Evolutionary conservation across 64 coral and sea anemone genomes (phyloP), one percentile per base, ranked within the genome.

Genomic region (Pocillopora verrucosa): DNA sequence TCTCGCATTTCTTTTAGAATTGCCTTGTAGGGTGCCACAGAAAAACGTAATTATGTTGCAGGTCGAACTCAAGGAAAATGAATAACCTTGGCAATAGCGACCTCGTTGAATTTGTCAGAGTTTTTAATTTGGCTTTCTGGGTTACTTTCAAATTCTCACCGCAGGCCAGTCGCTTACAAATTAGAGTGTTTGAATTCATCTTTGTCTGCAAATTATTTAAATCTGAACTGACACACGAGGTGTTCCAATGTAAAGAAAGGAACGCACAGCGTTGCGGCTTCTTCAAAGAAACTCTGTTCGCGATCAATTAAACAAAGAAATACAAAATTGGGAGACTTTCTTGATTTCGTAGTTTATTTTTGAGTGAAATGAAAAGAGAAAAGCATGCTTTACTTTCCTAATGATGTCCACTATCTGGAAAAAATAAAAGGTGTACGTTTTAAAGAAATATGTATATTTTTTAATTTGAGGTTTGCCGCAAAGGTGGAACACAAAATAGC

Each of bases 141-240:
- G 82, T 38, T 85, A 65, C 62, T 56, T 85, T 85, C 36, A 85
- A 85, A 85, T 38, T 72, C 41, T 72, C 82, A 56, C 82, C 82
- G 82, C 82, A 85, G 82, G 82, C 65, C 5, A 56, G 16, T 25
- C 37, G 36, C 82, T 85, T 85, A 41, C 63, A 85, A 85, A 85
- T 85, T 72, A 65, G 20, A 85, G 61, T 85, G 36, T 68, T 30
- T 72, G 64, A 85, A 85, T 85, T 85, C 37, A 51, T 70, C 63
- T 72, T 85, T 85, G 82, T 85, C 82, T 85, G 65, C 36, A n/a
- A 85, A 85, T 85, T 85, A 85, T 85, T 85, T 57, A 85, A 85
- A 85, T 85, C 82, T 85, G 82, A 85, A 11, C 64, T 41, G 16
- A 72, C 82, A 72, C 82, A 85, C 36, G 19, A 72, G 20, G 82